phyloP scores from a whole-genome alignment of 2,888 invertebrate genomes.

The Encarsia formosa region DNA sequence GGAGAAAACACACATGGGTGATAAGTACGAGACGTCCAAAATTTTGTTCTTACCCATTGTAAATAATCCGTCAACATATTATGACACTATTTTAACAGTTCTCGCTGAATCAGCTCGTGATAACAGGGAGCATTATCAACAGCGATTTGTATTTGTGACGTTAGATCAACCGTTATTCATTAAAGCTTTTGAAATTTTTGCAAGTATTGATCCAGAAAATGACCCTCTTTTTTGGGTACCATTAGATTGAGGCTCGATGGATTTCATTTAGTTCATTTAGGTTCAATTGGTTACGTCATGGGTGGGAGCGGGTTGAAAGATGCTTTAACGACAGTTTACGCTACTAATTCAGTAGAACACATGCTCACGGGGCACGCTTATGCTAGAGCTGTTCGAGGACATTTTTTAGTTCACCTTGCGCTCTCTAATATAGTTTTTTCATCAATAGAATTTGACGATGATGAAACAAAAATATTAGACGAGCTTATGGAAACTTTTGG shows the following conservation, averaged over 20 bases:
- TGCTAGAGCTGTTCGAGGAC: constrained; percentile 11
- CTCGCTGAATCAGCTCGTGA: constrained; percentile 31
- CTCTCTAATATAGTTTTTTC: constrained; percentile 3
- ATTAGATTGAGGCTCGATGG: neutral
- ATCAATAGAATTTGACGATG: neutral
- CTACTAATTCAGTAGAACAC: constrained; percentile 14
- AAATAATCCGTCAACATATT: constrained; percentile 15
- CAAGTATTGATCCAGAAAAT: neutral
- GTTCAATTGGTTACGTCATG: constrained; percentile 24
- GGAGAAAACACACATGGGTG: neutral
- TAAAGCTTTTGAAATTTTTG: neutral
- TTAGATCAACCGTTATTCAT: neutral
- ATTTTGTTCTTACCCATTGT: constrained; percentile 28
- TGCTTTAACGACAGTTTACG: constrained; percentile 4
- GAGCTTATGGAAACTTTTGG: neutral
- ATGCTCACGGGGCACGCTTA: constrained; percentile 2
- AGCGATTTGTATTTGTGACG: neutral
- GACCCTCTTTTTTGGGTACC: constrained; percentile 6
- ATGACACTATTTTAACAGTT: neutral
- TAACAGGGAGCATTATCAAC: neutral
- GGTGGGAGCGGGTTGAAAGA: constrained; percentile 15
- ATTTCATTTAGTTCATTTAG: constrained; percentile 9
- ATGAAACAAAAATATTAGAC: neutral
- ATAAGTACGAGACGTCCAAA: constrained; percentile 28
- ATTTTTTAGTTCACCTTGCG: neutral